A percentile compares a stretch with the other conserved stretches of the same genome.
Evolutionary conservation across 2,888 invertebrate species (phyloP).

Genomic region (Coelinius sp.): DNA sequence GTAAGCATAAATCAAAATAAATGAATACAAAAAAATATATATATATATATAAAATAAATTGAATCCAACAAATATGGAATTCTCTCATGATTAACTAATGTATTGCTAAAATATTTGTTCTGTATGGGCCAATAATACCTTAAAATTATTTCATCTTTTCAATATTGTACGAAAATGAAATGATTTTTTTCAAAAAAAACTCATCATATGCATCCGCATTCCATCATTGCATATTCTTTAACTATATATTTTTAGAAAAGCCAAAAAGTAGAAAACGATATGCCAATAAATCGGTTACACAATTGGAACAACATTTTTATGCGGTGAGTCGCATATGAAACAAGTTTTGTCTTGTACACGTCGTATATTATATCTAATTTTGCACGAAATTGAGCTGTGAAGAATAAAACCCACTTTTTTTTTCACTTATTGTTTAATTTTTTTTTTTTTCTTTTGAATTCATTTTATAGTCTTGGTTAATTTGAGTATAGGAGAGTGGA

Average conservation of each 20-base stretch:
- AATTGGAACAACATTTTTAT: constrained; percentile 72
- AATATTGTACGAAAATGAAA: neutral
- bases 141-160: neutral
- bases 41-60: too few relatives aligned
- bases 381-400: constrained; percentile 66
- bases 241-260: constrained; percentile 67
- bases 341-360: constrained; percentile 60
- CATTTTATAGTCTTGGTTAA: too few relatives aligned
- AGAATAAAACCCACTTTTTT: constrained; percentile 53
- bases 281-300: constrained; percentile 65
- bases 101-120: neutral
- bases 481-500: too few relatives aligned
- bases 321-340: constrained; percentile 68
- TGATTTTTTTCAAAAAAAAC: constrained; percentile 17
- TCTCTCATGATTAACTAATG: neutral
- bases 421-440: constrained; percentile 41
- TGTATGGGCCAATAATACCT: neutral
- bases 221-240: constrained; percentile 70
- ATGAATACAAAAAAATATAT: neutral
- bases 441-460: constrained; percentile 32
- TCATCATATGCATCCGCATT: constrained; percentile 50
- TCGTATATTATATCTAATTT: too few relatives aligned
- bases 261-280: constrained; percentile 71
- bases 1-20: constrained; percentile 74
- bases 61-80: neutral